phyloP scores from a whole-genome alignment of 2,113 vertebrate species.

The Antigone vipio region DNA sequence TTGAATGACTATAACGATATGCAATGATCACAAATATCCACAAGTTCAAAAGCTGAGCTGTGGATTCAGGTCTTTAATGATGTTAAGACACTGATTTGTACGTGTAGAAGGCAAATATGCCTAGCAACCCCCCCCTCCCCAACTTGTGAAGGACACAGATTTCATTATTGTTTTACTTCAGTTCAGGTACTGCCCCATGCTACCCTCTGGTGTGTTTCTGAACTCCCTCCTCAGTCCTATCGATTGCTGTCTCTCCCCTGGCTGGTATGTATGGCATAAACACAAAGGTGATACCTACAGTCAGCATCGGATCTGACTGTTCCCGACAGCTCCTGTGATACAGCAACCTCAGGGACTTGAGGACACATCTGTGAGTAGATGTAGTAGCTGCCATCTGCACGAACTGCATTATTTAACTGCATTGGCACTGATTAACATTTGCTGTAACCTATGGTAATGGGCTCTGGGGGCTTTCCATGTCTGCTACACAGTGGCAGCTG shows the following conservation, averaged over 20 bases:
- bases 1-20: rapidly evolving
- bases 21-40: background rate
- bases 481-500: conserved; percentile 83
- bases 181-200: background rate
- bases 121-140: background rate
- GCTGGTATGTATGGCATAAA: conserved; percentile 23
- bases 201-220: background rate
- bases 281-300: conserved; percentile 71
- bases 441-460: conserved; percentile 89
- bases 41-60: background rate
- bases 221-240: background rate
- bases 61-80: background rate
- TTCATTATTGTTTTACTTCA: background rate
- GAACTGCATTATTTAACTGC: conserved; percentile 89
- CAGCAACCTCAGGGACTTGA: conserved; percentile 76
- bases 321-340: conserved; percentile 78
- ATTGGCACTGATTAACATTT: conserved; percentile 87
- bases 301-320: conserved; percentile 72
- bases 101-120: background rate
- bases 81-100: background rate
- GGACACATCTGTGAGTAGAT: conserved; percentile 82
- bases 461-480: conserved; percentile 83
- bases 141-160: background rate
- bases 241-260: background rate
- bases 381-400: conserved; percentile 84